A percentile compares a stretch with the other conserved stretches of the same genome.
Evolutionary conservation across 2,797 vertebrate genomes (phyloP).

Genomic region (Pseudochaenichthys georgianus): DNA sequence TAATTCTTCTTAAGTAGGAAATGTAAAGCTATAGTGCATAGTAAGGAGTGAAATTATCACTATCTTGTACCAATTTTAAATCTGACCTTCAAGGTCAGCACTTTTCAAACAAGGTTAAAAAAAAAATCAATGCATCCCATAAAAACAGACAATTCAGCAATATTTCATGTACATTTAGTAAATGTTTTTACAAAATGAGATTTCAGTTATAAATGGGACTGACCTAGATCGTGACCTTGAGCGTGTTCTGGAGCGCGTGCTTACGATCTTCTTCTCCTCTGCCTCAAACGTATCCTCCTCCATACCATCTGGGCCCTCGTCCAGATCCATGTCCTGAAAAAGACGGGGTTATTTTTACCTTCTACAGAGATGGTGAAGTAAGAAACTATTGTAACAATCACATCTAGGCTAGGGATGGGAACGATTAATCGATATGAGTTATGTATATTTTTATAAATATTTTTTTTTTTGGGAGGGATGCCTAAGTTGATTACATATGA

Average conservation of each 20-base stretch:
- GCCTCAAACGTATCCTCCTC: constrained; percentile 94
- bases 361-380: neutral
- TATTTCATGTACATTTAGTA: neutral
- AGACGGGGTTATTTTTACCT: neutral
- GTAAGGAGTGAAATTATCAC: neutral
- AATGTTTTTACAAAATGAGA: neutral
- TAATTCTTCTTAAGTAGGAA: neutral
- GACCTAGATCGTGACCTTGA: constrained; percentile 97
- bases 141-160: neutral
- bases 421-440: too few species aligned
- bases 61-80: neutral
- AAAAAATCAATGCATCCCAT: neutral
- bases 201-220: constrained; percentile 16
- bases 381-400: neutral
- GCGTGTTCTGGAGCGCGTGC: constrained; percentile 92
- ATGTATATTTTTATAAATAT: too few species aligned
- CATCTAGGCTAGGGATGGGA: neutral
- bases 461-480: too few species aligned
- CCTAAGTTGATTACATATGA: too few species aligned
- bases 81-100: neutral
- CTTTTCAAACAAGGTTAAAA: constrained; percentile 7
- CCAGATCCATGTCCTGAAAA: constrained; percentile 96
- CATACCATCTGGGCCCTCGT: constrained; percentile 93
- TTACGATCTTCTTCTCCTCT: constrained; percentile 92
- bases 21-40: neutral